These are phyloP conservation scores for Eristalis arbustorum DNA, from an alignment of 2,888 invertebrate species.

Conservation along the genomic window DNA sequence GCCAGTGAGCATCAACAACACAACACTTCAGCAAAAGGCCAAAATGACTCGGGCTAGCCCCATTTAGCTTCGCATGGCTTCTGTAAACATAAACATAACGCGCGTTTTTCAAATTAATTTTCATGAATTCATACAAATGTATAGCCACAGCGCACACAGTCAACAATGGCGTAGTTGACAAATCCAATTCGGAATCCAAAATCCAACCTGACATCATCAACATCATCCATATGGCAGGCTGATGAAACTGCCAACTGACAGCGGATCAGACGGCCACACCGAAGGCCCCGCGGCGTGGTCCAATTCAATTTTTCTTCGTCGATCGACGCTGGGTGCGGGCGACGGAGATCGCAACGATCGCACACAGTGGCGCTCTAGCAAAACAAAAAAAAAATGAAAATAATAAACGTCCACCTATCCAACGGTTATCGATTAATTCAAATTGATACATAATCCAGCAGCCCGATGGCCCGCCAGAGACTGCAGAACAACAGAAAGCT, in stretches of 20 bases:
- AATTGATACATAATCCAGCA: conserved; percentile 24
- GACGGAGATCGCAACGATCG: neutral
- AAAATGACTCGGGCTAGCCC: conserved; percentile 13
- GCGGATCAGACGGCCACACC: neutral
- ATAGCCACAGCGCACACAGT: neutral
- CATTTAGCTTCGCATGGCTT: conserved; percentile 33
- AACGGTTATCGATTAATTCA: conserved; percentile 21
- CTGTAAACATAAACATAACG: conserved; percentile 44
- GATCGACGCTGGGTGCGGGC: neutral
- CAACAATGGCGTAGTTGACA: conserved; percentile 41
- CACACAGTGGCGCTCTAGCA: neutral
- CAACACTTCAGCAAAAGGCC: neutral
- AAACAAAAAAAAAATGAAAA: neutral
- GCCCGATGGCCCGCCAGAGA: neutral
- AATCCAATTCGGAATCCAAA: neutral
- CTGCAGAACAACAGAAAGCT: conserved; percentile 2
- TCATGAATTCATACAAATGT: conserved; percentile 34
- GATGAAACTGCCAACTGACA: conserved; percentile 23
- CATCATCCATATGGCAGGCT: conserved; percentile 18
- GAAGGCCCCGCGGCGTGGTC: conserved; percentile 4
- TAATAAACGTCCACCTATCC: neutral
- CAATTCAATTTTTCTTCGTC: neutral
- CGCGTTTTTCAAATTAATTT: conserved; percentile 61
- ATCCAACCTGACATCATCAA: conserved; percentile 28
- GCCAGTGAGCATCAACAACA: neutral